A percentile compares a stretch with the other conserved stretches of the same genome.
These are phyloP conservation scores for Zhuqinia jingwanae DNA, from an alignment of 2,888 invertebrate species.

Conservation along the genomic window DNA sequence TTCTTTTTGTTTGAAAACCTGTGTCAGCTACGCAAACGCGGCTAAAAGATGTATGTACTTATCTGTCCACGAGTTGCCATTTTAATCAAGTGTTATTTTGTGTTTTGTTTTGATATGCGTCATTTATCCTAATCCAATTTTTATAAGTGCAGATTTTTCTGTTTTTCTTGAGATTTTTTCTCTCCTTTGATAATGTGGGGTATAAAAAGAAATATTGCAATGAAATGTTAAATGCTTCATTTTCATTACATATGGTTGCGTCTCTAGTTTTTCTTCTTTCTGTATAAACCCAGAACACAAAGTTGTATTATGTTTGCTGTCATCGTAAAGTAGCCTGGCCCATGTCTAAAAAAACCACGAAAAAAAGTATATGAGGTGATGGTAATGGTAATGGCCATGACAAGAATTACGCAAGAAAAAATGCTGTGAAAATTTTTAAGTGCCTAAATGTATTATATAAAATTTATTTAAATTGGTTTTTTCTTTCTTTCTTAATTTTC, in stretches of 20 bases:
- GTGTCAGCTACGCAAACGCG: constrained; percentile 13
- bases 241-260: too few relatives aligned
- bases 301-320: neutral
- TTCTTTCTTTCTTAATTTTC: too few relatives aligned
- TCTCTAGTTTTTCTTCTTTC: neutral
- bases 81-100: constrained; percentile 10
- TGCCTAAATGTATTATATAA: neutral
- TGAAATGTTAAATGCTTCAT: too few relatives aligned
- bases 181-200: too few relatives aligned
- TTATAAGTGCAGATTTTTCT: neutral
- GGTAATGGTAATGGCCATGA: neutral
- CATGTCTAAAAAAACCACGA: neutral
- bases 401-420: neutral
- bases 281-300: neutral
- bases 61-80: constrained; percentile 5
- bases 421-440: neutral
- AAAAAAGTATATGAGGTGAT: neutral
- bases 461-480: neutral
- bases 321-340: neutral
- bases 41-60: neutral
- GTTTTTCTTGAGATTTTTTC: too few relatives aligned
- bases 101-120: constrained; percentile 28
- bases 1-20: constrained; percentile 38
- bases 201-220: neutral
- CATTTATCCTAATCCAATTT: constrained; percentile 24